Base-by-base conservation (phyloP, 1,140 invertebrate species). In the Venturia canescens region DNA sequence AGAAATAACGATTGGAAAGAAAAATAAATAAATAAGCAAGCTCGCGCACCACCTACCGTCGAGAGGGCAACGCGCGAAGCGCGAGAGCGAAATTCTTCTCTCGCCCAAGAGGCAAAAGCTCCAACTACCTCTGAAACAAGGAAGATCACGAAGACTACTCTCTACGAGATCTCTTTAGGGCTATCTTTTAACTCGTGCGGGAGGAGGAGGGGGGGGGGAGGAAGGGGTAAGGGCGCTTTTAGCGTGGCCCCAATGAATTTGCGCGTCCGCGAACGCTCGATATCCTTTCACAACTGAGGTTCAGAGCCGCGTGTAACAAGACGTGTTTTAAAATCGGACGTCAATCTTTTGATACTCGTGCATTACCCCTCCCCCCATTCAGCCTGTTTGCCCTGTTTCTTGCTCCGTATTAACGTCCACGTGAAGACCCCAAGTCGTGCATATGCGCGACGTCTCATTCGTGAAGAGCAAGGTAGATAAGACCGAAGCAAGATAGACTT, bases 251-350 rank as follows among this genome's bases (percentile, higher is more conserved):
- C 81, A 83, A 86, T 86, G 71, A 77, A 82, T 84, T 85, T 27
- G 75, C 83, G 84, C 86, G 87, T 87, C 85, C 86, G 88, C 86
- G 87, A 91, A 89, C 84, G 79, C 67, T 77, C 74, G 79, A 71
- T 87, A 86, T 86, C 83, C 80, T 83, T 83, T 83, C 80, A 69
- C 82, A 79, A 90, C 90, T 90, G 89, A 87, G 80, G 82, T 85
- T 77, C 78, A 60, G 78, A 81, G 67, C 75, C 76, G 83, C 82
- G 53, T 80, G 81, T 87, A 87, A 86, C 86, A 84, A 85, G 78
- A 81, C 81, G 85, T 76, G 84, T 84, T 82, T 82, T 76, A 29
- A 76, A 53, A 76, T 76, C 74, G 74, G 31, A 38, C 74, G 74
- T 76, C n/a, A 76, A 83, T 86, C 80, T 83, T 84, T 81, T 83